Base-by-base conservation (phyloP, 2,113 vertebrate species). In the Alosa alosa region DNA sequence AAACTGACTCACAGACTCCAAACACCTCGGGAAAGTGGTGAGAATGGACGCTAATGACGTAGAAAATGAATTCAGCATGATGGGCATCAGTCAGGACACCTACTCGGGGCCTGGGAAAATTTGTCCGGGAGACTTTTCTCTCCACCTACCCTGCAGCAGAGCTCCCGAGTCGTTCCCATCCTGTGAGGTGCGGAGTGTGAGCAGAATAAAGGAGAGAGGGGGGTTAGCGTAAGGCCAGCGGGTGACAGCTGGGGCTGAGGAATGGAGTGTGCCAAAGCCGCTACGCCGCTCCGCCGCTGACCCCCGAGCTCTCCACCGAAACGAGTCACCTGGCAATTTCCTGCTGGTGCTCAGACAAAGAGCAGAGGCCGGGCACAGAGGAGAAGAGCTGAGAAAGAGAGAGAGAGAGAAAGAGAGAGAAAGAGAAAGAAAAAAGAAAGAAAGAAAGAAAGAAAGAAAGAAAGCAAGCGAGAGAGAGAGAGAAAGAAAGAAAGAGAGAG, bases 21-120 rank as follows among this genome's bases (percentile, higher is more conserved):
- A 50, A 47, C 85, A 83, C 44, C 41, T 52, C 22, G 41, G 47
- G 55, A 81, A 83, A 46, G 49, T 25, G 44, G 52, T 17, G 68
- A 81, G 82, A 81, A 46, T 39, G 82, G 1, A 9, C 41, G 81
- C 31, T 39, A 55, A 85, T 44, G 83, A 39, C 45, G 84, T 75
- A 44, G 84, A 44, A 82, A 88, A 55, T 68, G 46, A 81, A 87
- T 82, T 44, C 82, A 41, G 41, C 36, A 52, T 41, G 83, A 85
- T n/a, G 17, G 84, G 31, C 84, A 17, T 31, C 47, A 52, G 9
- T 22, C 4, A n/a, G 41, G 41, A 47, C 84, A 88, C 47, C 44
- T 81, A 81, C 84, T 55, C 81, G 36, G 45, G 41, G 25, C 83
- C 82, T 36, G 68, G 3, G 50, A 82, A 8, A 84, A 81, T 6